phyloP scores from a whole-genome alignment of 2,888 invertebrate genomes.

The Lasioglossum oenotherae region DNA sequence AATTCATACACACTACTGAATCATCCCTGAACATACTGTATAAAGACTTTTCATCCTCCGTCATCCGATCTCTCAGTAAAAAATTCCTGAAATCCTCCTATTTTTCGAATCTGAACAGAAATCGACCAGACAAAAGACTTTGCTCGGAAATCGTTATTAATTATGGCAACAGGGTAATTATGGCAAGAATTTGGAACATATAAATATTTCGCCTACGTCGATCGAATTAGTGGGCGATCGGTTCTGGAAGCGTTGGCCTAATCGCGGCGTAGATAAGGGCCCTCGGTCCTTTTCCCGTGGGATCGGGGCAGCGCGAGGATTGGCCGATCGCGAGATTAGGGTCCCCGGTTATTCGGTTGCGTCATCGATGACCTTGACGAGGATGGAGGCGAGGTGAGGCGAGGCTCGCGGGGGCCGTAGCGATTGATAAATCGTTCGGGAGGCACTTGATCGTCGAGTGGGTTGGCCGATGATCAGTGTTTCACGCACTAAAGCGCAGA shows the following conservation, averaged over 20 bases:
- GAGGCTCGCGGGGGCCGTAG: conserved; percentile 29
- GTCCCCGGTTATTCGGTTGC: conserved; percentile 35
- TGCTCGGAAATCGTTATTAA: background rate
- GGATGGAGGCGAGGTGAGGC: background rate
- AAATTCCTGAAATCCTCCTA: background rate
- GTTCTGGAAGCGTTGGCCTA: background rate
- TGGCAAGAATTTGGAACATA: background rate
- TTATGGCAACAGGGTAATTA: background rate
- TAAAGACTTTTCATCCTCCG: background rate
- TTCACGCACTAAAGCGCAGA: conserved; percentile 66
- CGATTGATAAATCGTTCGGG: conserved; percentile 77
- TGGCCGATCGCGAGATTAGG: conserved; percentile 50
- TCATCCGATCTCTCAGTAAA: background rate
- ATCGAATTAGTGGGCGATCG: background rate
- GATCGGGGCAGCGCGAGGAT: conserved; percentile 42
- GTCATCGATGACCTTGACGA: conserved; percentile 69
- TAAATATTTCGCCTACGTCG: background rate
- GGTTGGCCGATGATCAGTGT: conserved; percentile 66
- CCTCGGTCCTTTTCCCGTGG: conserved; percentile 18
- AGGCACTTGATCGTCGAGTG: conserved; percentile 67
- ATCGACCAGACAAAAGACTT: background rate
- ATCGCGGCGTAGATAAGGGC: conserved; percentile 35
- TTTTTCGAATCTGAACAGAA: background rate
- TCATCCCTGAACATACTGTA: background rate
- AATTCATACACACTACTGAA: background rate